These are phyloP conservation scores for Semnornis frantzii DNA, from an alignment of 2,113 vertebrate genomes.

Conservation along the genomic window DNA sequence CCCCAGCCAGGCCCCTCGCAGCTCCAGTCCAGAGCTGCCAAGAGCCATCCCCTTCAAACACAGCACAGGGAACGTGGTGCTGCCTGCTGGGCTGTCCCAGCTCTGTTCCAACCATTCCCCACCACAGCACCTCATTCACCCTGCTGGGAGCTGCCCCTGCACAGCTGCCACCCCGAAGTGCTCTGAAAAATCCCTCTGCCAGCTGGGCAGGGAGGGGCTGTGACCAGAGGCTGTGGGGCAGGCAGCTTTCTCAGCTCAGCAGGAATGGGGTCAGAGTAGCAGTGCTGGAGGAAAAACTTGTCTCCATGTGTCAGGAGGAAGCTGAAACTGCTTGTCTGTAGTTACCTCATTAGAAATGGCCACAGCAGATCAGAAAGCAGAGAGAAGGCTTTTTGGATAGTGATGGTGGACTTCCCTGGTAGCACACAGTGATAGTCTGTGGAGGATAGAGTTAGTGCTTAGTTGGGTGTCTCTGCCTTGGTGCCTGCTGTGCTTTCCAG, in stretches of 20 bases:
- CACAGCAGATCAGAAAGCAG: neutral
- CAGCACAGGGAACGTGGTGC: accelerated
- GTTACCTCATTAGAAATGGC: neutral
- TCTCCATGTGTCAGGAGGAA: neutral
- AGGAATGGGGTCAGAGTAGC: neutral
- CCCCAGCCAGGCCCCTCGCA: neutral
- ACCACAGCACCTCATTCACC: accelerated
- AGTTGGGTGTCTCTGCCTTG: neutral
- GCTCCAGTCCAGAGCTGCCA: neutral
- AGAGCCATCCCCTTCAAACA: neutral
- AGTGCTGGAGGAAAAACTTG: neutral
- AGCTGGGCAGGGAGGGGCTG: neutral
- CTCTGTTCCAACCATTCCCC: accelerated
- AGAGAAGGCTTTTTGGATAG: neutral
- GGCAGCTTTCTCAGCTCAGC: neutral
- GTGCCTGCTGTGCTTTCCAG: neutral
- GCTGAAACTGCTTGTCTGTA: neutral
- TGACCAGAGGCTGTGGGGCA: neutral
- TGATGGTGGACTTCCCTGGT: neutral
- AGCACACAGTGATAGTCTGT: neutral
- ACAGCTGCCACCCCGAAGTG: accelerated
- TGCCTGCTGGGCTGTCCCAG: neutral
- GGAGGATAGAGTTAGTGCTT: neutral
- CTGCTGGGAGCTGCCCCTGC: neutral
- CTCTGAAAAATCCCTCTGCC: neutral